A percentile compares a stretch with the other conserved stretches of the same genome.
Conservation (phyloP, 2,888 invertebrate species). For the Ophion ventricosus region DNA sequence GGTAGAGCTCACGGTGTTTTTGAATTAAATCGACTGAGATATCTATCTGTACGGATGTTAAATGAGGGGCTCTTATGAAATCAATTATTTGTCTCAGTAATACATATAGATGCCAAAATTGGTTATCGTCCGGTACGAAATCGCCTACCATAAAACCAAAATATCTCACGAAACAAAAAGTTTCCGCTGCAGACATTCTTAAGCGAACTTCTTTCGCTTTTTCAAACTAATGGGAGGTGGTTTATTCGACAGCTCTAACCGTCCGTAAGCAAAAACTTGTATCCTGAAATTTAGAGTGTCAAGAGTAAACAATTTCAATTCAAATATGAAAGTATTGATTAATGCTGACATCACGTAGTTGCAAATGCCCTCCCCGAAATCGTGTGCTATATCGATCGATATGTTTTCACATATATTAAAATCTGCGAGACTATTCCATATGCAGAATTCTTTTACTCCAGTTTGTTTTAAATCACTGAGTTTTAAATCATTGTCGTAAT, state of each 20-base stretch:
- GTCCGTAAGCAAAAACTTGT: slow-evolving; percentile 45
- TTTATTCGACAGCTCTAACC: slow-evolving; percentile 34
- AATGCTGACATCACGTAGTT: slow-evolving; percentile 57
- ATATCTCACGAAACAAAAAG: slow-evolving; percentile 46
- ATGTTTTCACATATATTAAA: slow-evolving; percentile 51
- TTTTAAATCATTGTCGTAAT: slow-evolving; percentile 25
- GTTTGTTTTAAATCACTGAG: slow-evolving; percentile 28
- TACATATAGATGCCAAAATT: slow-evolving; percentile 1
- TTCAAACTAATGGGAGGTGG: slow-evolving; percentile 26
- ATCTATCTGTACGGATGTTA: slow-evolving; percentile 8
- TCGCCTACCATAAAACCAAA: slow-evolving; percentile 51
- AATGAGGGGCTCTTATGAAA: background rate
- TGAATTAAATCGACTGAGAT: slow-evolving; percentile 12
- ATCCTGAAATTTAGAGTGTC: slow-evolving; percentile 49
- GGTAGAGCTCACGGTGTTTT: slow-evolving; percentile 7
- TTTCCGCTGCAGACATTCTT: slow-evolving; percentile 50
- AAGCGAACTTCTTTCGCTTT: slow-evolving; percentile 34
- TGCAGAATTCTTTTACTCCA: slow-evolving; percentile 46
- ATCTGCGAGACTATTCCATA: slow-evolving; percentile 49
- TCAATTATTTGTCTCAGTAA: slow-evolving; percentile 38
- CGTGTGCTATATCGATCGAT: slow-evolving; percentile 58
- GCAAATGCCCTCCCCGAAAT: slow-evolving; percentile 54
- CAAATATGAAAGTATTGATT: slow-evolving; percentile 57
- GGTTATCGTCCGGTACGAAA: slow-evolving; percentile 37
- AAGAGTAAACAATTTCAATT: slow-evolving; percentile 55